Evolutionary conservation across 2,888 invertebrate species (phyloP), one percentile per base, ranked within the genome.

Genomic region (Cryptops parisi): DNA sequence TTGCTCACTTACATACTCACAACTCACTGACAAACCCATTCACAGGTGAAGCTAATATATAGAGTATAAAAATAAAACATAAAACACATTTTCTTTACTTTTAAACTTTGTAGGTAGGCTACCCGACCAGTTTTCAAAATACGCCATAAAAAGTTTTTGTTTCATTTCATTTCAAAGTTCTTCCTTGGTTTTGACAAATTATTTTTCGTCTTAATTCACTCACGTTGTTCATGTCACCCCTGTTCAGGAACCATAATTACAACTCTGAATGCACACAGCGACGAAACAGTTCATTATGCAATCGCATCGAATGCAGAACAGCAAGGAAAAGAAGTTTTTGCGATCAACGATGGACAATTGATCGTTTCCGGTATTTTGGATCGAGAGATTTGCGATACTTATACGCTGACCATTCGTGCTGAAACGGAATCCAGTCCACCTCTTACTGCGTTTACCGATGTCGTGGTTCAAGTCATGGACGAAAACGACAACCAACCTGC

Each of bases 401-500:
- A 87, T 67, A 66, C 80, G 52, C 78, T 89, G 58, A 83, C 82
- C 55, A 74, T 81, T 6, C 69, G 79, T 26, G 83, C 82, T 0
- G 78, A 84, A 65, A 83, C 82, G 0, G 76, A 78, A 60, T 77
- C 79, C 9, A 81, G 79, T 60, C 84, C 84, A 15, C 76, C 83
- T 1, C 67, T 84, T 25, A 82, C 80, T 21, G 77, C 79, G 6
- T 72, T 83, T 60, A 76, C 80, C 17, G 78, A 79, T 68, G 79
- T 91, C 55, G 74, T 77, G 3, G 73, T 93, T 53, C 81, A 84
- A 70, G 82, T 93, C 55, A 75, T 84, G 57, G 93, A 93, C 68
- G 84, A 84, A 60, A 93, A 94, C 69, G 91, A 93, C 69, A 86
- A 90, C 69, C 78, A 80, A 49, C 93, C 93, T 0, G 73, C 76